Evolutionary conservation across 2,113 vertebrate genomes (phyloP).

Genomic region (Epinephelus cyanopodus): DNA sequence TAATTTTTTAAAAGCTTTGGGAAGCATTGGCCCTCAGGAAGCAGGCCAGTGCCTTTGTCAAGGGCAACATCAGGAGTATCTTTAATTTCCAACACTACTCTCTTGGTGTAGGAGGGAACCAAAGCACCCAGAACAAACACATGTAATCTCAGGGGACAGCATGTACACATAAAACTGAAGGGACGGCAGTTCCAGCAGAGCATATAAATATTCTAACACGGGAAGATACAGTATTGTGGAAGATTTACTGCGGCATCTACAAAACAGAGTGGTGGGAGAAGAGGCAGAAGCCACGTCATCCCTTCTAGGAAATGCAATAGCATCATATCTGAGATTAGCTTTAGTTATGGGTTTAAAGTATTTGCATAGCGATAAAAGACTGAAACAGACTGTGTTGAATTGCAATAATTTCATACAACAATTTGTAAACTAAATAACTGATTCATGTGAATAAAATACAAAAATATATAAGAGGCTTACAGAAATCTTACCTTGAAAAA

Average conservation of each 20-base stretch:
- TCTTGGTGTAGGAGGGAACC: not conserved
- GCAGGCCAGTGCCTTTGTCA: not conserved
- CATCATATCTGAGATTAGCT: slow-evolving; percentile 21
- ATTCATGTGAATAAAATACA: not conserved
- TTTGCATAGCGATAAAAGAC: slow-evolving; percentile 33
- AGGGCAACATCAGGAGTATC: not conserved
- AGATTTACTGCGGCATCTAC: not conserved
- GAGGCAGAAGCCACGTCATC: not conserved
- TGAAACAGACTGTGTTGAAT: not conserved
- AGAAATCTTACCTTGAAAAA: slow-evolving; percentile 27
- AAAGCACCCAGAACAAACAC: slow-evolving; percentile 22
- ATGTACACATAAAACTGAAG: not conserved
- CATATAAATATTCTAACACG: slow-evolving; percentile 6
- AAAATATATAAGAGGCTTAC: slow-evolving; percentile 7
- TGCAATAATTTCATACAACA: slow-evolving; percentile 14
- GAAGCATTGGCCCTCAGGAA: not conserved
- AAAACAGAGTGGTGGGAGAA: not conserved
- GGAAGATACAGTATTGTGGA: not conserved
- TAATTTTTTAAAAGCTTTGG: slow-evolving; percentile 7
- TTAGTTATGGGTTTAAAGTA: slow-evolving; percentile 25
- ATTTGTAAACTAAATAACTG: slow-evolving; percentile 1
- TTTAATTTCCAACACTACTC: slow-evolving; percentile 16
- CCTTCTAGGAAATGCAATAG: slow-evolving; percentile 21
- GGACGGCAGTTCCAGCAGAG: not conserved
- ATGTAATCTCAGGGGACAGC: slow-evolving; percentile 22